Evolutionary conservation across 2,888 invertebrate species (phyloP).

Genomic region (Carterocephalus palaemon): DNA sequence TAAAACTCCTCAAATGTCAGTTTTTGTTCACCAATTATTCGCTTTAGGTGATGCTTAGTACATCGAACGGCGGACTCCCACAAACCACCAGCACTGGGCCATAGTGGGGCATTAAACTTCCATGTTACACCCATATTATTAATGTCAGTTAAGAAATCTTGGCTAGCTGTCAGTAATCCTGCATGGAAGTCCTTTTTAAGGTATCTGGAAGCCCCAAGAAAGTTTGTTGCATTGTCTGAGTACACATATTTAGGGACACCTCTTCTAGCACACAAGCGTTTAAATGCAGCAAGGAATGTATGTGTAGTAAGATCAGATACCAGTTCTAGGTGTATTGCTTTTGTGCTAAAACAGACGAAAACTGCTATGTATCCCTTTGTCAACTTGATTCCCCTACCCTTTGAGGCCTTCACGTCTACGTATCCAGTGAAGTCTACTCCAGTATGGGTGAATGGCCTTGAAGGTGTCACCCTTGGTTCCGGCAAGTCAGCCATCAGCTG

Average conservation of each 20-base stretch:
- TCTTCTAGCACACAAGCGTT: no score
- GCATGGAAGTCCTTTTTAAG: no score
- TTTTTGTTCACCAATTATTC: constrained; percentile 21
- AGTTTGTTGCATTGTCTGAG: no score
- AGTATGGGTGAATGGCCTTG: constrained; percentile 24
- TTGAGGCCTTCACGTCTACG: constrained; percentile 7
- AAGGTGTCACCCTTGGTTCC: constrained; percentile 12
- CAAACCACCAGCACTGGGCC: constrained; percentile 19
- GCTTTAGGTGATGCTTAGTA: constrained; percentile 19
- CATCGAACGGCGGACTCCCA: constrained; percentile 20
- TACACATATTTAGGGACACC: no score
- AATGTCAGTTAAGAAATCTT: constrained; percentile 2
- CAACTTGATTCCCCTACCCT: constrained; percentile 22
- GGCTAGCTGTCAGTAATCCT: constrained; percentile 15
- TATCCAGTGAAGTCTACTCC: constrained; percentile 28
- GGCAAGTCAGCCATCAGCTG: constrained; percentile 12
- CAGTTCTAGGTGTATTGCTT: constrained; percentile 29
- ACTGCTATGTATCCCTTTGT: constrained; percentile 23
- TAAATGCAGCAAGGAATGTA: no score
- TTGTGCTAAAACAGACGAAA: constrained; percentile 22
- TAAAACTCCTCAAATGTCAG: constrained; percentile 21
- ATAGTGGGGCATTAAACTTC: no score
- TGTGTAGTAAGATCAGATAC: constrained; percentile 29
- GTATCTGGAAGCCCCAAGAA: no score
- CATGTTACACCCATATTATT: constrained; percentile 7